A percentile compares a stretch with the other conserved stretches of the same genome.
Conservation (phyloP, 2,113 vertebrate species). For the Murina feae region DNA sequence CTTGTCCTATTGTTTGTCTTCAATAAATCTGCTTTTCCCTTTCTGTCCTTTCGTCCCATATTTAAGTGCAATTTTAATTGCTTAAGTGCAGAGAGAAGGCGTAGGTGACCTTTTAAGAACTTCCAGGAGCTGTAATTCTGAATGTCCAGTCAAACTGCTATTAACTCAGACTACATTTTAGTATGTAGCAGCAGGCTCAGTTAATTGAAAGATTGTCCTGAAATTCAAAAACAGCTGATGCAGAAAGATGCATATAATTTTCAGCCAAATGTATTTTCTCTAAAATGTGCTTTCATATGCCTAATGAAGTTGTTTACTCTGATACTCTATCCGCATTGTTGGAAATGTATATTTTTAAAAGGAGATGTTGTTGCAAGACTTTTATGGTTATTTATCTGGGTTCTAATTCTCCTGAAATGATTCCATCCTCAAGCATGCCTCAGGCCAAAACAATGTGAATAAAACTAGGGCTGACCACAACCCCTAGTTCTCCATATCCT, state of each 20-base stretch:
- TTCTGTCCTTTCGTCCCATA: slow-evolving; percentile 24
- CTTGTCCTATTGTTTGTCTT: slow-evolving; percentile 40
- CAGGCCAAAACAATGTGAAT: slow-evolving; percentile 60
- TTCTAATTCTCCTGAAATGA: slow-evolving; percentile 64
- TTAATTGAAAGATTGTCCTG: slow-evolving; percentile 64
- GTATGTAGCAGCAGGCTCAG: slow-evolving; percentile 60
- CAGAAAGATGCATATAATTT: slow-evolving; percentile 70
- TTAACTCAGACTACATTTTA: slow-evolving; percentile 55
- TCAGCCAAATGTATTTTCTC: slow-evolving; percentile 51
- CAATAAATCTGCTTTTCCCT: slow-evolving; percentile 45
- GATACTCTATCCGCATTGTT: slow-evolving; percentile 39
- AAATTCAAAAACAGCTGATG: slow-evolving; percentile 58
- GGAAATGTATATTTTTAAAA: slow-evolving; percentile 60
- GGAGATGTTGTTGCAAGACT: slow-evolving; percentile 27
- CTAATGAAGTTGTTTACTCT: slow-evolving; percentile 55
- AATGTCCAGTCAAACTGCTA: slow-evolving; percentile 51
- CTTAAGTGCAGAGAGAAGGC: slow-evolving; percentile 38
- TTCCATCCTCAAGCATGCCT: slow-evolving; percentile 55
- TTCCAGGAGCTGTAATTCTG: slow-evolving; percentile 57
- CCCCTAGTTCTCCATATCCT: neutral
- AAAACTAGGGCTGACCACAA: slow-evolving; percentile 30
- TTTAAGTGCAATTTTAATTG: slow-evolving; percentile 62
- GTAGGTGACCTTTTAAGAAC: slow-evolving; percentile 62
- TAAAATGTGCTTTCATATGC: slow-evolving; percentile 45
- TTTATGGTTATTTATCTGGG: slow-evolving; percentile 65